Evolutionary conservation across 2,113 vertebrate genomes (phyloP), one percentile per base, ranked within the genome.

Genomic region (Oreochromis niloticus): DNA sequence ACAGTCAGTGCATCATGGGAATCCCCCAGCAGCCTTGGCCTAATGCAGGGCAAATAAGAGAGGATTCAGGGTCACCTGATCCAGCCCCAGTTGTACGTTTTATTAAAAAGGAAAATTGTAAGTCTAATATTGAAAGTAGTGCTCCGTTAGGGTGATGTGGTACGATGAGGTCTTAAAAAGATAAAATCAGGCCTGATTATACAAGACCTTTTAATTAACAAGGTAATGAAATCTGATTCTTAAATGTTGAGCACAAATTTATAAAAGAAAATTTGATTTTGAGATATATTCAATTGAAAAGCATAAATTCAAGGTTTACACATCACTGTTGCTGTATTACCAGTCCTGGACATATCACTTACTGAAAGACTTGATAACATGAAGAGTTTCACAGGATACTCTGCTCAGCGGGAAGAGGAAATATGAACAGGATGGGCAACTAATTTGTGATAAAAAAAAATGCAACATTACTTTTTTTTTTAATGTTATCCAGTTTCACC

Each of bases 281-380:
- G 34, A 39, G 36, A 13, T 5, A 22, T 41, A 68, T 68, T 68
- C 1, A 68, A 0, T 2, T 9, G 0, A 46, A 43, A 24, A 46
- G 39, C 2, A 1, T 16, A 16, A 27, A 46, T 17, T 43, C 22
- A 73, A 73, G 13, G 7, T 46, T 73, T 73, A 46, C 22, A 4
- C 3, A 27, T 46, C 12, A 14, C 39, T 43, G 39, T 43, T 71
- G 39, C 39, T 46, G 22, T 71, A 24, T 8, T n/a, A 11, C 36
- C 36, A n/a, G 16, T 50, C 48, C 7, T 27, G 27, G 27, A 27
- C 27, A 27, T 27, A 27, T 27, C 27, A 27, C 27, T 27, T 27
- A 27, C 27, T 0, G 66, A 27, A 73, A 73, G 39, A 22, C 22
- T 73, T 73, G 39, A 73, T 46, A 73, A 46, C 22, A 14, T 17